phyloP scores from a whole-genome alignment of 2,113 vertebrate species.

The Cyanocitta stelleri region DNA sequence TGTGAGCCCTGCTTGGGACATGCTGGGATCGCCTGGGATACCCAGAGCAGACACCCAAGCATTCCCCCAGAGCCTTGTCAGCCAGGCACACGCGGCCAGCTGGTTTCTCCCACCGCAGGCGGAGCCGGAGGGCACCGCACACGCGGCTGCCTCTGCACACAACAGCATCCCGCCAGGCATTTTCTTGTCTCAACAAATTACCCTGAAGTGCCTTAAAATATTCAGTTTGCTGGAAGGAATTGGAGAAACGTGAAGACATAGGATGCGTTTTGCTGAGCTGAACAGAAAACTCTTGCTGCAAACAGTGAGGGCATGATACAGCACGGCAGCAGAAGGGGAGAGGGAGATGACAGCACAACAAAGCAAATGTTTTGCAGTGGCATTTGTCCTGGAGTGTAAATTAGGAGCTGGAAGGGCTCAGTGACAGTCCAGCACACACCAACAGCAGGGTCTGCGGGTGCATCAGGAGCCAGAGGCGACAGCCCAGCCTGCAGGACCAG shows the following conservation, averaged over 20 bases:
- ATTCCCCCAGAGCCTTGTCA: not conserved
- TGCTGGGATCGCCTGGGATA: not conserved
- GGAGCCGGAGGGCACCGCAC: not conserved
- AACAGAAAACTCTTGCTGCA: not conserved
- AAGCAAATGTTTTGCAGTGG: not conserved
- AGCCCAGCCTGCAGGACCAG: not conserved
- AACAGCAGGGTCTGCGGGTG: not conserved
- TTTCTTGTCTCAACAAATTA: not conserved
- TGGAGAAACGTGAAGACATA: not conserved
- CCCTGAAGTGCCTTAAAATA: not conserved
- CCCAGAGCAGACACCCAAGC: not conserved
- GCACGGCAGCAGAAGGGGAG: not conserved
- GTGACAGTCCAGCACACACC: not conserved
- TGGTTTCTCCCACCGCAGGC: not conserved
- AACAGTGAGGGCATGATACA: accelerated
- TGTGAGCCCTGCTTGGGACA: not conserved
- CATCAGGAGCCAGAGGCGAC: accelerated
- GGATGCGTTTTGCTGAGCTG: not conserved
- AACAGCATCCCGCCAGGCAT: not conserved
- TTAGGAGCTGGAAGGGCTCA: not conserved
- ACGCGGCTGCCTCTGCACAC: not conserved
- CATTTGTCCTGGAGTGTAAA: not conserved
- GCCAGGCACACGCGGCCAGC: not conserved
- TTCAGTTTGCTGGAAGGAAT: not conserved
- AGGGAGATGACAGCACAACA: not conserved